These are phyloP conservation scores for Drosophila kokeensis DNA, from an alignment of 2,888 invertebrate genomes.

Conservation along the genomic window DNA sequence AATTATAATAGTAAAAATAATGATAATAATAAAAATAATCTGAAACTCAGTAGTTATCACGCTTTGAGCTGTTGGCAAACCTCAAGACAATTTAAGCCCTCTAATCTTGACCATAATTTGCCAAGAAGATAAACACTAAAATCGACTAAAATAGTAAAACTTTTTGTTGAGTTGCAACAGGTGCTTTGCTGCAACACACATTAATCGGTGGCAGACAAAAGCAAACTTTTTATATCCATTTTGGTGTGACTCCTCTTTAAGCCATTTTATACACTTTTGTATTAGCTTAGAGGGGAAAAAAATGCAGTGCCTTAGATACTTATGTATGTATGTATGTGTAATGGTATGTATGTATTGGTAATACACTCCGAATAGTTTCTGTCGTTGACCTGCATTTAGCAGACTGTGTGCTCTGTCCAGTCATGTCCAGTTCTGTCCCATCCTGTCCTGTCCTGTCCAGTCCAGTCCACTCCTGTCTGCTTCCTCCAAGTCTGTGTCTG, in stretches of 20 bases:
- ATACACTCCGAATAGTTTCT: slow-evolving; percentile 68
- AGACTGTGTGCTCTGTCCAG: slow-evolving; percentile 52
- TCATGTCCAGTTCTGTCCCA: slow-evolving; percentile 6
- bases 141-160: neutral
- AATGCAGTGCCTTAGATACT: slow-evolving; percentile 26
- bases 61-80: neutral
- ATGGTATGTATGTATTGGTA: slow-evolving; percentile 58
- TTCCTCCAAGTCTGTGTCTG: slow-evolving; percentile 57
- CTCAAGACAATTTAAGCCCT: neutral
- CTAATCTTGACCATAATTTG: neutral
- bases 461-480: slow-evolving; percentile 26
- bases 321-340: slow-evolving; percentile 18
- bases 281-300: slow-evolving; percentile 62
- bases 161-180: slow-evolving; percentile 31
- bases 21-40: neutral
- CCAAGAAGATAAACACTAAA: neutral
- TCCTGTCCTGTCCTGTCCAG: neutral
- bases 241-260: slow-evolving; percentile 37
- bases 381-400: slow-evolving; percentile 83
- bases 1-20: neutral
- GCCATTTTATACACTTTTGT: slow-evolving; percentile 64
- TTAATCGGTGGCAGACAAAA: slow-evolving; percentile 57
- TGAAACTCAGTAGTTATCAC: neutral
- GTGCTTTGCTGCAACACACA: slow-evolving; percentile 27
- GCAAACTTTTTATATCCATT: slow-evolving; percentile 60